Conservation (phyloP, 2,888 invertebrate genomes). For the Amorpha juglandis region DNA sequence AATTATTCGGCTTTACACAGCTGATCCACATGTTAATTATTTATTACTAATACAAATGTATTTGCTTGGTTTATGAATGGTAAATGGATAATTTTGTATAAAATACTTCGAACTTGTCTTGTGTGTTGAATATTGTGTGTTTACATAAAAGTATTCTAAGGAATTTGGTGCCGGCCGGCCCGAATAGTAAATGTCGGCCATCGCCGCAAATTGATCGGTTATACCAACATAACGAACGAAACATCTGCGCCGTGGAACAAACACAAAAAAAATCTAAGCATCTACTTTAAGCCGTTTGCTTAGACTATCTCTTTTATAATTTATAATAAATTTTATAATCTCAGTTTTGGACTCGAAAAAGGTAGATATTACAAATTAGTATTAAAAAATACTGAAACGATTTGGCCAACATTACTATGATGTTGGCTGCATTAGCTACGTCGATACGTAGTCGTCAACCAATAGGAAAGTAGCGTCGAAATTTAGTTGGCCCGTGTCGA, state of each 20-base stretch:
- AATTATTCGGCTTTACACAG: background rate
- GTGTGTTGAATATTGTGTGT: background rate
- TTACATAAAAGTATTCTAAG: background rate
- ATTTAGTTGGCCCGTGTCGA: conserved; percentile 38
- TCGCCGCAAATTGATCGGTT: conserved; percentile 19
- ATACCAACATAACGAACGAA: conserved; percentile 22
- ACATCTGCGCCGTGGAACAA: conserved; percentile 21
- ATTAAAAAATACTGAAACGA: conserved; percentile 16
- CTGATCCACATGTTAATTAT: conserved; percentile 19
- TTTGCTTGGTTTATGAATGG: conserved; percentile 3
- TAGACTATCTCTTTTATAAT: background rate
- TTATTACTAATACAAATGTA: background rate
- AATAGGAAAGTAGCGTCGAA: conserved; percentile 53
- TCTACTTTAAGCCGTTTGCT: background rate
- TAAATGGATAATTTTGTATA: background rate
- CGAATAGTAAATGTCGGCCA: background rate
- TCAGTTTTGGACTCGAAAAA: no score
- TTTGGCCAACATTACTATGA: conserved; percentile 30
- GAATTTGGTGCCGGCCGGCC: conserved; percentile 15
- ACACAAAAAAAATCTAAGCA: background rate
- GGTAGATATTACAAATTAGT: background rate
- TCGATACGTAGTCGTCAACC: conserved; percentile 54
- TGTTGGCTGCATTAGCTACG: conserved; percentile 58
- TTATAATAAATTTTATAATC: background rate
- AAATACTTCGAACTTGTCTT: background rate